These are phyloP conservation scores for Anoura caudifer DNA, from an alignment of 2,113 vertebrate genomes.

Conservation along the genomic window DNA sequence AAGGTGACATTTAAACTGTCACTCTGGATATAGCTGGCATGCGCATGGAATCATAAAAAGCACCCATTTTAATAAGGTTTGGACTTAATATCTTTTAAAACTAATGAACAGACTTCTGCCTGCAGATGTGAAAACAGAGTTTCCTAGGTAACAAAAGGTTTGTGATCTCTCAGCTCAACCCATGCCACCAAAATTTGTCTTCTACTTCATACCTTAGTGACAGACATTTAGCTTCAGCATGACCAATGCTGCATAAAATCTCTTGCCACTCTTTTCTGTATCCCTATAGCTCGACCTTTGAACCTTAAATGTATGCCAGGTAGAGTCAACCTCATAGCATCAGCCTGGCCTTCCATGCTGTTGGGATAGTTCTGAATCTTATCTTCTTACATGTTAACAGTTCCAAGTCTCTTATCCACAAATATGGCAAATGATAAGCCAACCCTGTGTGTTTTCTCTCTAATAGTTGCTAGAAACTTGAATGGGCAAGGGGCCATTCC, in stretches of 20 bases:
- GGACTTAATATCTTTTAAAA: conserved; percentile 14
- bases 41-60: background rate
- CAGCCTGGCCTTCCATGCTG: background rate
- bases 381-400: background rate
- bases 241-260: background rate
- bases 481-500: background rate
- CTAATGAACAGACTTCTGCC: background rate
- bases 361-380: background rate
- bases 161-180: background rate
- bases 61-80: background rate
- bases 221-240: background rate
- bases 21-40: conserved; percentile 5
- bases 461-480: conserved; percentile 23
- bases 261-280: background rate
- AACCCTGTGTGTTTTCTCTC: background rate
- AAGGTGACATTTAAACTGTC: conserved; percentile 21
- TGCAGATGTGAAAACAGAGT: background rate
- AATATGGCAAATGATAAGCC: background rate
- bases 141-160: conserved; percentile 6
- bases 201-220: background rate
- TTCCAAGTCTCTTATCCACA: background rate
- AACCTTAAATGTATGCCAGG: background rate
- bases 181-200: background rate
- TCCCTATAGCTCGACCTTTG: background rate
- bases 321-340: background rate